A percentile compares a stretch with the other conserved stretches of the same genome.
Evolutionary conservation across 2,797 vertebrate species (phyloP).

Genomic region (Micropoecilia bifurca): DNA sequence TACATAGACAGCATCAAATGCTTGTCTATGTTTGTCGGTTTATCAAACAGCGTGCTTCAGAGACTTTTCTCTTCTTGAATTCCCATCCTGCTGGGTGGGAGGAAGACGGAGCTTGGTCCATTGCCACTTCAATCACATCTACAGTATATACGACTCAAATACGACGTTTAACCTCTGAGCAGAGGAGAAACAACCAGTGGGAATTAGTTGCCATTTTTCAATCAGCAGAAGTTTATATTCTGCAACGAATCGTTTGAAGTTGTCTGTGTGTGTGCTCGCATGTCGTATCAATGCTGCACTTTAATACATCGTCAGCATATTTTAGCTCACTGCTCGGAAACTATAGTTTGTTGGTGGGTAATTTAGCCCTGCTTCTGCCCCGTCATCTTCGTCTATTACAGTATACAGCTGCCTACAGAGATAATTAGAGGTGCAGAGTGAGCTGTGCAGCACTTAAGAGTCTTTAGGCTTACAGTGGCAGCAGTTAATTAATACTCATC

Average conservation of each 20-base stretch:
- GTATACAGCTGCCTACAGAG: slow-evolving; percentile 50
- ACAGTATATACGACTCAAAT: background rate
- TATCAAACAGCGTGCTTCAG: background rate
- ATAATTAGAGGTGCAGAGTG: slow-evolving; percentile 67
- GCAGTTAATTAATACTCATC: slow-evolving; percentile 18
- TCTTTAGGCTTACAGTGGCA: slow-evolving; percentile 18
- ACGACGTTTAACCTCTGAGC: background rate
- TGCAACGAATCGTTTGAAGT: background rate
- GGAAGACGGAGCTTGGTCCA: background rate
- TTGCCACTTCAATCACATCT: background rate
- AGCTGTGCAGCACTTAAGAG: slow-evolving; percentile 34
- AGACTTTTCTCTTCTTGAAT: background rate
- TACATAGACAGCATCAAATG: background rate
- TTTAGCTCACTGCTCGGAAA: slow-evolving; percentile 25
- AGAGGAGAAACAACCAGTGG: background rate
- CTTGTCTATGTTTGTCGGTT: background rate
- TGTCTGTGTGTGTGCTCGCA: background rate
- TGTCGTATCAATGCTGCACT: slow-evolving; percentile 20
- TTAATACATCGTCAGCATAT: slow-evolving; percentile 12
- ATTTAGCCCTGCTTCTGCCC: slow-evolving; percentile 44
- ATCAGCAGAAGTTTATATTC: slow-evolving; percentile 1
- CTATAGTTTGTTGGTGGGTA: slow-evolving; percentile 41
- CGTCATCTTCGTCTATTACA: slow-evolving; percentile 61
- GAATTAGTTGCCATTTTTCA: background rate
- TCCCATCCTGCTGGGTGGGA: background rate